These are phyloP conservation scores for Girardinus metallicus DNA, from an alignment of 2,797 vertebrate species.

Conservation along the genomic window DNA sequence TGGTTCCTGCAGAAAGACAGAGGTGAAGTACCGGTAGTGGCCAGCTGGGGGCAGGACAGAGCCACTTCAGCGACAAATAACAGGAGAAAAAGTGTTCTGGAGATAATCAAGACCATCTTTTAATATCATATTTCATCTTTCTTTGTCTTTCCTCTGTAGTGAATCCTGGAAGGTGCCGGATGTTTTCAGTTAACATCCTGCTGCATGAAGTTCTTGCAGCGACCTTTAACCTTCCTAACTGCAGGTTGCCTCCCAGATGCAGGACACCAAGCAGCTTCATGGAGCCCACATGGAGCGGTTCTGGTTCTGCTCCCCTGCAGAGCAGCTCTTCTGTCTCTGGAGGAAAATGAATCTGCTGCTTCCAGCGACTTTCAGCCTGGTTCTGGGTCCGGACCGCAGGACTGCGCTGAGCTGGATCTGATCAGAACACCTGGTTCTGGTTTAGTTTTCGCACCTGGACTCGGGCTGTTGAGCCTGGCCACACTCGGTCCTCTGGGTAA, in stretches of 20 bases:
- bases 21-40: not conserved
- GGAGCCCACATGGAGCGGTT: not conserved
- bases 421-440: not conserved
- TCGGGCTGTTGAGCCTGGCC: not conserved
- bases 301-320: not conserved
- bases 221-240: not conserved
- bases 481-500: not conserved
- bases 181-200: not conserved
- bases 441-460: not conserved
- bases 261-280: not conserved
- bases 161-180: not conserved
- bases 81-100: not conserved
- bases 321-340: not conserved
- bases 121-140: not conserved
- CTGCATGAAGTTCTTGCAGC: not conserved
- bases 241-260: not conserved
- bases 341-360: not conserved
- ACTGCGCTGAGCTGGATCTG: not conserved
- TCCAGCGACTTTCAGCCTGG: not conserved
- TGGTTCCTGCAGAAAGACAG: not conserved
- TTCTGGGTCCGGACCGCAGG: not conserved
- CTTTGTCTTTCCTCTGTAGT: not conserved
- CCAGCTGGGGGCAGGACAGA: slow-evolving; percentile 42
- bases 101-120: not conserved
- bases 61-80: not conserved